Percentiles rank a stretch among this genome's conserved stretches.
These are phyloP conservation scores for Mercenaria mercenaria DNA, from an alignment of 1,140 invertebrate genomes.

Conservation along the genomic window DNA sequence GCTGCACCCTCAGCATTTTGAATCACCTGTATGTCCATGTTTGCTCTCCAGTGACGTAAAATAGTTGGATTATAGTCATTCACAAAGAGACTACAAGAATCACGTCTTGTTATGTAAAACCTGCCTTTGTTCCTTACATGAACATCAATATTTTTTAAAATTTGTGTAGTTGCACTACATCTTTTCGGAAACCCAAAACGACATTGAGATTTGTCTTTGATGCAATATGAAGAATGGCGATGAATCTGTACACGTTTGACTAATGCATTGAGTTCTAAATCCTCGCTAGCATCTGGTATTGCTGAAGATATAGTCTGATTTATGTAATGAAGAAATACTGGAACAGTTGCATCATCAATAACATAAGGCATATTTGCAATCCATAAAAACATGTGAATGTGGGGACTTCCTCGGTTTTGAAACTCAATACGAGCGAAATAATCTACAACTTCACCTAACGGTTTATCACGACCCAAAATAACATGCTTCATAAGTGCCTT, in stretches of 20 bases:
- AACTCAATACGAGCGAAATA: slow-evolving; percentile 68
- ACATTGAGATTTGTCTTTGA: slow-evolving; percentile 35
- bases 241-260: slow-evolving; percentile 65
- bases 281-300: slow-evolving; percentile 35
- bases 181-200: slow-evolving; percentile 70
- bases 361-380: slow-evolving; percentile 52
- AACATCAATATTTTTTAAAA: slow-evolving; percentile 57
- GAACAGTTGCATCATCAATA: slow-evolving; percentile 34
- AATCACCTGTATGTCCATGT: slow-evolving; percentile 72
- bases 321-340: slow-evolving; percentile 39
- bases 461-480: slow-evolving; percentile 34
- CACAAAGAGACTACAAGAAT: slow-evolving; percentile 19
- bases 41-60: slow-evolving; percentile 67
- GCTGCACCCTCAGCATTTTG: slow-evolving; percentile 69
- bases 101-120: slow-evolving; percentile 65
- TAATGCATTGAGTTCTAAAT: slow-evolving; percentile 49
- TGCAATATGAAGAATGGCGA: slow-evolving; percentile 59
- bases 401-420: slow-evolving; percentile 70
- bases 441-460: slow-evolving; percentile 64
- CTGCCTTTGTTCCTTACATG: slow-evolving; percentile 49
- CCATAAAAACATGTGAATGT: slow-evolving; percentile 70
- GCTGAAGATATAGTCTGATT: slow-evolving; percentile 57
- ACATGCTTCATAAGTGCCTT: slow-evolving; percentile 63
- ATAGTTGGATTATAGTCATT: slow-evolving; percentile 70
- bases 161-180: slow-evolving; percentile 17